Evolutionary conservation across 2,797 vertebrate species (phyloP), one percentile per base, ranked within the genome.

Genomic region (Microhierax caerulescens): DNA sequence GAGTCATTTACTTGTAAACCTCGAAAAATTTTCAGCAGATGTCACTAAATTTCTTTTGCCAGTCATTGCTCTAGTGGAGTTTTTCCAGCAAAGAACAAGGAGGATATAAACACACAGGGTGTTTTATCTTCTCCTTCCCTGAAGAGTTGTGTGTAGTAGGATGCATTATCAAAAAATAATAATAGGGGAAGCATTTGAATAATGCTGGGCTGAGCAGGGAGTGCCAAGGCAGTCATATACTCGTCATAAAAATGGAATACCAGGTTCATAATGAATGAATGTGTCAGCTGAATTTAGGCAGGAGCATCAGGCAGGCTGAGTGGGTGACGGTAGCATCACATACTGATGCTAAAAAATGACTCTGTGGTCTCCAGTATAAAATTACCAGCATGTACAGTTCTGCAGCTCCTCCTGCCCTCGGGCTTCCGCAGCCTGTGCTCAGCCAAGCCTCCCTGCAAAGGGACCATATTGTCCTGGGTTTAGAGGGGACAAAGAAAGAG

Each of bases 1-100:
- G 63, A 95, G 45, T 90, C 88, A 92, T 69, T 90, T 76, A 81
- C 70, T 79, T 84, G 39, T 48, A 95, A 92, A 67, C 59, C 63
- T 95, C 83, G 92, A 76, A 30, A 51, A 10, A 28, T 81, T 86
- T 82, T 92, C 43, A 90, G 80, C 54, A 73, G 85, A 73, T 86
- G 36, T 43, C 48, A 56, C 73, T 76, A 13, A 25, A 61, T 88
- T 88, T 88, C n/a, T 79, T 90, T 41, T 21, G 14, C 43, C 54
- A 56, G 36, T 88, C 77, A 50, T 73, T 69, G 47, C 85, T 92
- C 50, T 14, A 5, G 34, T 67, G 19, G 90, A 53, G 39, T 69
- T 75, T 85, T 70, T 88, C 43, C 56, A 67, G 75, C 37, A 78
- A 91, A 68, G 76, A 84, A 91, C 2, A 12, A 88, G 72, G 19